Evolutionary conservation across 2,113 vertebrate genomes (phyloP), one percentile per base, ranked within the genome.

Genomic region (Scomber colias): DNA sequence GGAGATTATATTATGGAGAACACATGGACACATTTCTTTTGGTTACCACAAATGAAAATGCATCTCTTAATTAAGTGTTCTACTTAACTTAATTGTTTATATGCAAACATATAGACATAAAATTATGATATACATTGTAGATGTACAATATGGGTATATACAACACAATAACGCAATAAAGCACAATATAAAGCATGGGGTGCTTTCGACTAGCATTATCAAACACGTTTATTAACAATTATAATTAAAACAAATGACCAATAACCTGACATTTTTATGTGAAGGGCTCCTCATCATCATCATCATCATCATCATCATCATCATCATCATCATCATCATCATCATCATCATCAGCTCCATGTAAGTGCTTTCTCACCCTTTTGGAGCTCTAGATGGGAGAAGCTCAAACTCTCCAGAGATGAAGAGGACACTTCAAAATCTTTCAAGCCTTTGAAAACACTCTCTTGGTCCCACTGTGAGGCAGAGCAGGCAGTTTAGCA

Each of bases 401-500:
- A 35, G 17, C 21, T 46, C 45, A 31, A 44, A 40, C 60, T 75
- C 16, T 63, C 11, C 27, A 46, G 64, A 70, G 76, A 83, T 66
- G 21, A 77, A 67, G 35, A 65, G 67, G 63, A 46, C 48, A 40
- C 81, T 87, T 44, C n/a, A 30, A 70, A 49, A 60, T 67, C 61
- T 45, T 70, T 77, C 19, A 77, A 65, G 51, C 59, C 79, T 75
- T 65, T 63, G 53, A 75, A 72, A 62, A 53, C 17, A 7, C 11
- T 45, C 44, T 55, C 10, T 15, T 50, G 14, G 19, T 48, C 27
- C 44, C 21, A 65, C 54, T 82, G 71, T 5, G 45, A 71, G 35
- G 60, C 55, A 61, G 50, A 31, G 21, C 63, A 24, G 30, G 57
- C 51, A n/a, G 63, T 69, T 64, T 74, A 65, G 74, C 53, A 61